Evolutionary conservation across 1,140 invertebrate species (phyloP), one percentile per base, ranked within the genome.

Genomic region (Battus philenor): DNA sequence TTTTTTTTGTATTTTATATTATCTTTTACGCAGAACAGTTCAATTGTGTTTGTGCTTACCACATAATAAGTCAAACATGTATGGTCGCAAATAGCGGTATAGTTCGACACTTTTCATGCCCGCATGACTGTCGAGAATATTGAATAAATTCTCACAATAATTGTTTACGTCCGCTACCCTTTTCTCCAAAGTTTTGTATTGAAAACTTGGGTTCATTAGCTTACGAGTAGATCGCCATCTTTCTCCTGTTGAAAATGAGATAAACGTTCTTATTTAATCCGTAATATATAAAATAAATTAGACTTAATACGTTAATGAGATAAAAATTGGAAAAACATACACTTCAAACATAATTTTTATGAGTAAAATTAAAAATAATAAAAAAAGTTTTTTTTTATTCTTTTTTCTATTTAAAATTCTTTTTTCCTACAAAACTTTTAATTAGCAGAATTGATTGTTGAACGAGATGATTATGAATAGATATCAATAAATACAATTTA

Each of bases 11-110:
- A 12, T n/a, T 10, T 27, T 46, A 4, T 32, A 26, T 7, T 9
- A 6, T 41, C 36, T 20, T 20, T n/a, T n/a, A n/a, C n/a, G n/a
- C n/a, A n/a, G n/a, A n/a, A 6, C 18, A 20, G 6, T 3, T 20
- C 6, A 1, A 27, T 16, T 47, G 34, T 34, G 15, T 27, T 39
- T 41, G 12, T 26, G 59, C 62, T 66, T 56, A 69, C 59, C 44
- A 44, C 54, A 56, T 26, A 69, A 49, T 24, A 69, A 53, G 31
- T 66, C 66, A 31, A 59, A 66, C 62, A 69, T 63, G 22, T 49
- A 69, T 0, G 66, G 66, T 16, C 52, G 51, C n/a, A 66, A 43
- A 43, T 63, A 66, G 20, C 48, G 58, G 31, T 66, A 69, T n/a
- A 69, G 41, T 12, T 68, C 54, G 18, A 66, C 33, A 0, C 27